Evolutionary conservation across 1,140 invertebrate genomes (phyloP).

Genomic region (Pseudomyrmex concolor): DNA sequence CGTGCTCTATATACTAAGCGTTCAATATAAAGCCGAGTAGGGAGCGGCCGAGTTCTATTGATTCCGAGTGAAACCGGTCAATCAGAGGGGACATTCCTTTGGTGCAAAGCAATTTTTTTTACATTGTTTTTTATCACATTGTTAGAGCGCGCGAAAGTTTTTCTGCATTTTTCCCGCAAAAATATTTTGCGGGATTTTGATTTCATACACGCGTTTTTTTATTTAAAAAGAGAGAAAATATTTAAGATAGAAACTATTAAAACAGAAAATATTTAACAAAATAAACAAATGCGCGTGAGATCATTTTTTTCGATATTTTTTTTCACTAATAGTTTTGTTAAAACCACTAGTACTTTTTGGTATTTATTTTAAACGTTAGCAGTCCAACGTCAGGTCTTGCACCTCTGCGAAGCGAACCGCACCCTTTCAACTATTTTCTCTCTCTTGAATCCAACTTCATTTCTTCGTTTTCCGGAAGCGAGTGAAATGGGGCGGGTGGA

Average conservation of each 20-base stretch:
- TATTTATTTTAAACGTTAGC: conserved; percentile 9
- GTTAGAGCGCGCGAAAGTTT: background rate
- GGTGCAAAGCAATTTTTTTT: conserved; percentile 50
- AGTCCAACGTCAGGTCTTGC: conserved; percentile 1
- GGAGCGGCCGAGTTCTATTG: conserved; percentile 66
- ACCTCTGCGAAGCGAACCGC: conserved; percentile 1
- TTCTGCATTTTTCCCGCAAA: background rate
- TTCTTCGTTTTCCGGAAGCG: conserved; percentile 57
- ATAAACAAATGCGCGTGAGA: no score
- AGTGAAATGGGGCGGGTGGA: conserved; percentile 36
- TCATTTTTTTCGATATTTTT: background rate
- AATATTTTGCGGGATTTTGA: no score
- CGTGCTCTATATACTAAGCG: conserved; percentile 62
- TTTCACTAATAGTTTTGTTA: no score
- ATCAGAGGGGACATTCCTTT: conserved; percentile 68
- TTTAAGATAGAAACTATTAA: no score
- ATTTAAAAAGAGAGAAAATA: background rate
- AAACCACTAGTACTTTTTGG: background rate
- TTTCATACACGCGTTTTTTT: background rate
- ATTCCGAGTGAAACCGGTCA: conserved; percentile 68
- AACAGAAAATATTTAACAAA: no score
- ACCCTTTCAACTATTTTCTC: conserved; percentile 45
- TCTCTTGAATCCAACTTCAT: conserved; percentile 41
- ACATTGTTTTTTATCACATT: conserved; percentile 22
- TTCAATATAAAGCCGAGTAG: conserved; percentile 61